Conservation (phyloP, 2,888 invertebrate genomes). For the Augiades crinisus region DNA sequence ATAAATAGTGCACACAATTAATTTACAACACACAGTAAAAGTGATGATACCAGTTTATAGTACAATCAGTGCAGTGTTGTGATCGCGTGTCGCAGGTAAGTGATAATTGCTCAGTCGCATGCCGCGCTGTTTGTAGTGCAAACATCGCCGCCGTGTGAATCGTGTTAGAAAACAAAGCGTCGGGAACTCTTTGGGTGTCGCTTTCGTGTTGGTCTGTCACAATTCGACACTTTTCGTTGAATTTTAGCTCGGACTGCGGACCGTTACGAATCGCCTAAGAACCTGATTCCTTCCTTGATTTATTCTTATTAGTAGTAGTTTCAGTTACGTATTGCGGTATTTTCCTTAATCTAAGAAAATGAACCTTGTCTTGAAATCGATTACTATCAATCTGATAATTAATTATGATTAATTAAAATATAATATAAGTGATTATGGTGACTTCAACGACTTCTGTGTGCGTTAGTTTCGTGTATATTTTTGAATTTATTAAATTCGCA, state of each 20-base stretch:
- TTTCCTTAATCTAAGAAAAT: neutral
- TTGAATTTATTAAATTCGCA: no score
- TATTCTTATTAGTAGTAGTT: no score
- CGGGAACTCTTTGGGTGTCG: conserved; percentile 56
- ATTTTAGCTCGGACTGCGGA: conserved; percentile 28
- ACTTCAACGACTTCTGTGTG: no score
- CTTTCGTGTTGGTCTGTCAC: conserved; percentile 55
- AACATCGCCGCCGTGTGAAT: conserved; percentile 55
- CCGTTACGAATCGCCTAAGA: conserved; percentile 14
- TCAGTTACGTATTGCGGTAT: neutral
- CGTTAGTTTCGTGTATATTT: no score
- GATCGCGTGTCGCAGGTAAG: conserved; percentile 79
- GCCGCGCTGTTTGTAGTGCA: conserved; percentile 66
- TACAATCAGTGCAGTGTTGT: conserved; percentile 77
- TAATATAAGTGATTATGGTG: no score
- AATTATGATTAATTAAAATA: no score
- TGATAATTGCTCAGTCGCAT: conserved; percentile 74
- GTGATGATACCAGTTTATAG: conserved; percentile 79
- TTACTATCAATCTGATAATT: no score
- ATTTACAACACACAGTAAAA: conserved; percentile 76
- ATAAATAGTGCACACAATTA: conserved; percentile 71
- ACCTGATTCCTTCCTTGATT: neutral
- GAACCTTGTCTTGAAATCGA: no score
- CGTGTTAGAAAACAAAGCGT: conserved; percentile 47
- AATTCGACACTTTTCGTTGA: conserved; percentile 53